These are phyloP conservation scores for Notamacropus eugenii DNA, from an alignment of 2,797 vertebrate species.

Conservation along the genomic window DNA sequence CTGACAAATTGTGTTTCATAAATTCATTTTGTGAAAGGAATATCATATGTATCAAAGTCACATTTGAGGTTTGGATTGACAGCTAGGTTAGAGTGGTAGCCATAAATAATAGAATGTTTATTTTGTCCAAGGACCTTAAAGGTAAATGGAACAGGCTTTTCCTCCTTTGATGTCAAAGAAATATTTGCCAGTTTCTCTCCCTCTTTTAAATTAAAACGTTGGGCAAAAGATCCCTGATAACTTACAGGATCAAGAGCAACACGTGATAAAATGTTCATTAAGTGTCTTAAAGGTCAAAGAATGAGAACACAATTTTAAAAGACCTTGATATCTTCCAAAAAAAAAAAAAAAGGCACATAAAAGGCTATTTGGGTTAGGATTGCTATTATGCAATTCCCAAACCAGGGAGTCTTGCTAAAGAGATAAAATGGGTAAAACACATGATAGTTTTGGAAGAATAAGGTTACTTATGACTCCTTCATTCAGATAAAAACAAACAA, in stretches of 20 bases:
- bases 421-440: neutral
- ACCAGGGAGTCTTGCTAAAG: neutral
- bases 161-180: neutral
- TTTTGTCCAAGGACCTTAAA: constrained; percentile 35
- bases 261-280: neutral
- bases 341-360: neutral
- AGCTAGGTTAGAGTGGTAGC: neutral
- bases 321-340: neutral
- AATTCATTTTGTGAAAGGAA: neutral
- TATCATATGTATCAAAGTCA: neutral
- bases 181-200: neutral
- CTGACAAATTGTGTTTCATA: neutral
- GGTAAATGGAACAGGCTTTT: neutral
- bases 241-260: neutral
- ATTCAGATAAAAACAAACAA: neutral
- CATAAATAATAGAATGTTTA: neutral
- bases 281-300: neutral
- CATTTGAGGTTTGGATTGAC: neutral
- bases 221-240: neutral
- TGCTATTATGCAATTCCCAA: neutral
- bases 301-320: neutral
- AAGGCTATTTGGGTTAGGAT: neutral
- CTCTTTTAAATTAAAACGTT: neutral
- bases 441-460: neutral
- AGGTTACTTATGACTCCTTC: neutral